phyloP scores from a whole-genome alignment of 2,113 vertebrate species.

The Tringa solitaria region DNA sequence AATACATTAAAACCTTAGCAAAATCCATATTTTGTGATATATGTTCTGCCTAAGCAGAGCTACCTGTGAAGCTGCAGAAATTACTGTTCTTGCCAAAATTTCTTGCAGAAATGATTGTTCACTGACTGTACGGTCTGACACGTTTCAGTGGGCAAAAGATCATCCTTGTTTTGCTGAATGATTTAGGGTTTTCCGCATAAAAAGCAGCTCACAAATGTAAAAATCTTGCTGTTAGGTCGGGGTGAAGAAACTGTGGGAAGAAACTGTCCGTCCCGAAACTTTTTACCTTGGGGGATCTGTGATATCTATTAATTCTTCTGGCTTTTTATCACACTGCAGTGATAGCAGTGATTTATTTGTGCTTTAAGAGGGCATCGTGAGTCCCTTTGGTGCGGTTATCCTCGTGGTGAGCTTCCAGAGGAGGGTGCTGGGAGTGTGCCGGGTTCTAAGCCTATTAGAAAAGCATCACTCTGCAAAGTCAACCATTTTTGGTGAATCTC shows the following conservation, averaged over 20 bases:
- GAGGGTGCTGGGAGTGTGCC: fast-evolving
- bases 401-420: fast-evolving
- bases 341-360: not conserved
- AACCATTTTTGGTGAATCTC: not conserved
- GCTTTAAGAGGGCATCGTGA: fast-evolving
- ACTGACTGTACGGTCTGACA: not conserved
- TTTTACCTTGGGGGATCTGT: not conserved
- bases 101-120: not conserved
- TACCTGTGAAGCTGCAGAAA: not conserved
- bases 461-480: not conserved
- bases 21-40: not conserved
- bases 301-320: fast-evolving
- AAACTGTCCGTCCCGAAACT: not conserved
- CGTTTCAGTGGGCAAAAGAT: not conserved
- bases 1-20: not conserved
- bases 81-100: not conserved
- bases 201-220: not conserved
- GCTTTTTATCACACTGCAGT: not conserved
- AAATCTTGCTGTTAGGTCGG: fast-evolving
- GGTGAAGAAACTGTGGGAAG: not conserved
- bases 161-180: not conserved
- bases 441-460: not conserved
- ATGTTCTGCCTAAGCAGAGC: not conserved
- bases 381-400: not conserved
- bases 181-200: not conserved